A percentile compares a stretch with the other conserved stretches of the same genome.
Evolutionary conservation across 2,888 invertebrate species (phyloP).

Genomic region (Aleiodes testaceus): DNA sequence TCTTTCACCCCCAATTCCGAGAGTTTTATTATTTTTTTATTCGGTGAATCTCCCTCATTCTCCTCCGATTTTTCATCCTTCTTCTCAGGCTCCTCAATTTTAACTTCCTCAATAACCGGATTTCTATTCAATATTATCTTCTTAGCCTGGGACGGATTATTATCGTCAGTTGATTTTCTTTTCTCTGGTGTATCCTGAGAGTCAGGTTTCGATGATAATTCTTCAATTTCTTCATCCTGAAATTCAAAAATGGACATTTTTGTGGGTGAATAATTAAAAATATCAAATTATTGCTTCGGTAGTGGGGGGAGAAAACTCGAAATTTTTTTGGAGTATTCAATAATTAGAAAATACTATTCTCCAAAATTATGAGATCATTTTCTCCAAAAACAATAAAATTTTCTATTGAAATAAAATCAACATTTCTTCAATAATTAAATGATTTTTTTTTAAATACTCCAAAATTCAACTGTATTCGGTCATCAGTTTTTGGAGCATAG

Average conservation of each 20-base stretch:
- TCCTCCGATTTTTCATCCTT: slow-evolving; percentile 55
- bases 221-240: slow-evolving; percentile 71
- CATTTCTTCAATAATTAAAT: too few relatives aligned
- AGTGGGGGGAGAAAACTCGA: too few relatives aligned
- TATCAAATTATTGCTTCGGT: neutral
- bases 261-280: neutral
- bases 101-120: slow-evolving; percentile 65
- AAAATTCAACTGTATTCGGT: too few relatives aligned
- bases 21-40: slow-evolving; percentile 77
- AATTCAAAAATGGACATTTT: neutral
- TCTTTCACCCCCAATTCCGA: slow-evolving; percentile 77
- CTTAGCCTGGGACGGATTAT: slow-evolving; percentile 67
- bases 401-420: too few relatives aligned
- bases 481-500: too few relatives aligned
- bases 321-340: too few relatives aligned
- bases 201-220: slow-evolving; percentile 67
- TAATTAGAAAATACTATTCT: too few relatives aligned
- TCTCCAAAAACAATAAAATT: too few relatives aligned
- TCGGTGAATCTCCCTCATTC: slow-evolving; percentile 54
- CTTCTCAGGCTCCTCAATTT: slow-evolving; percentile 56
- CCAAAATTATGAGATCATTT: too few relatives aligned
- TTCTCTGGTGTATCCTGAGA: slow-evolving; percentile 65
- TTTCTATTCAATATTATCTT: slow-evolving; percentile 76
- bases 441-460: too few relatives aligned
- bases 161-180: slow-evolving; percentile 64